Conservation (phyloP, 2,797 vertebrate genomes). For the Halcyon badia region DNA sequence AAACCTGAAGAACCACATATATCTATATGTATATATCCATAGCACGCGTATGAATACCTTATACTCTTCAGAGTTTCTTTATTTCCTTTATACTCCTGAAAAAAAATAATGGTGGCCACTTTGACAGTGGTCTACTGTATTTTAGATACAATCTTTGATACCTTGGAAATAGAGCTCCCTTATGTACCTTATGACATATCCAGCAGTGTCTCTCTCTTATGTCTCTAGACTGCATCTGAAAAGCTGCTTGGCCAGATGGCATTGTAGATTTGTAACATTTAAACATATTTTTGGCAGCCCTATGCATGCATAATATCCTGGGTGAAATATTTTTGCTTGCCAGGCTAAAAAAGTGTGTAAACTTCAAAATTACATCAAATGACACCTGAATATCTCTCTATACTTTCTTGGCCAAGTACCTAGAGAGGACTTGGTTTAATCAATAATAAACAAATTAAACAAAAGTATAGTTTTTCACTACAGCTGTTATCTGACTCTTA, state of each 20-base stretch:
- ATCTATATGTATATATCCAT: no score
- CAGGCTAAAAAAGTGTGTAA: conserved; percentile 68
- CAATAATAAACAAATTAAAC: neutral
- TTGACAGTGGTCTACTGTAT: neutral
- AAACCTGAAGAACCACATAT: neutral
- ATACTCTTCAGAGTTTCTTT: neutral
- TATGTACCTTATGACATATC: neutral
- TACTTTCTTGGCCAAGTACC: neutral
- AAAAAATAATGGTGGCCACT: neutral
- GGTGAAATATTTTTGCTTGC: conserved; percentile 69
- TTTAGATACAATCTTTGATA: neutral
- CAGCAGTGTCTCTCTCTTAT: conserved; percentile 15
- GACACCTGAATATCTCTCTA: conserved; percentile 17
- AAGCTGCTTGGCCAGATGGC: conserved; percentile 68
- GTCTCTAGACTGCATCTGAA: conserved; percentile 38
- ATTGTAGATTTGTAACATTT: conserved; percentile 53
- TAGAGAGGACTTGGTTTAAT: neutral
- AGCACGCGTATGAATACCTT: rapidly evolving
- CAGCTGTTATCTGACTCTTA: neutral
- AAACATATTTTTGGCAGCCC: conserved; percentile 62
- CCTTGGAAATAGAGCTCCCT: neutral
- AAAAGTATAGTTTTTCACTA: neutral
- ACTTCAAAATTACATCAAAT: conserved; percentile 38
- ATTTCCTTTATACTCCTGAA: neutral
- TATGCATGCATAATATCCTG: conserved; percentile 49